These are phyloP conservation scores for Calliphora vomitoria DNA, from an alignment of 2,888 invertebrate species.

Conservation along the genomic window DNA sequence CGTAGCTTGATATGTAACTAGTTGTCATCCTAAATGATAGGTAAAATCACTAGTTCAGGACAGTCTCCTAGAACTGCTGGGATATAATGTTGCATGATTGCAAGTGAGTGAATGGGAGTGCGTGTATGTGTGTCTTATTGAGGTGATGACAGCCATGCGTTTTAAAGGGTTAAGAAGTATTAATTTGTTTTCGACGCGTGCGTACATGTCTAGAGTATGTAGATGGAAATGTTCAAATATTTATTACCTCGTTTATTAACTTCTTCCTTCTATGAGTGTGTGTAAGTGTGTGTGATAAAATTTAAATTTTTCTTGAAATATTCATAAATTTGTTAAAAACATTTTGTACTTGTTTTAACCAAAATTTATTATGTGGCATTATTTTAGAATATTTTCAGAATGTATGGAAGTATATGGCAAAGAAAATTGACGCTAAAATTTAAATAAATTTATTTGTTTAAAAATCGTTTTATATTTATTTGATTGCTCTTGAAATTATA, in stretches of 20 bases:
- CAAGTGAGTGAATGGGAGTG: not conserved
- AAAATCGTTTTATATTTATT: not conserved
- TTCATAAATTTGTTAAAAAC: conserved; percentile 47
- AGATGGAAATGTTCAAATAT: conserved; percentile 62
- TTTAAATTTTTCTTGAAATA: conserved; percentile 53
- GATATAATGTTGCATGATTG: conserved; percentile 51
- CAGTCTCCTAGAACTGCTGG: too few relatives aligned
- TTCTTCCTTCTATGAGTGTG: conserved; percentile 1
- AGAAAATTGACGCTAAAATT: not conserved
- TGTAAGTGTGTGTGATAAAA: conserved; percentile 53
- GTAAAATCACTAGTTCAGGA: too few relatives aligned
- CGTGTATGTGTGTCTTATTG: conserved; percentile 5
- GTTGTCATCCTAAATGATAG: too few relatives aligned
- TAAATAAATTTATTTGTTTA: not conserved
- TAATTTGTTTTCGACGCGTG: conserved; percentile 73
- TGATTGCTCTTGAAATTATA: too few relatives aligned
- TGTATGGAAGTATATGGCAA: not conserved
- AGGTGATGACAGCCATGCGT: conserved; percentile 70
- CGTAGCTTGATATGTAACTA: too few relatives aligned
- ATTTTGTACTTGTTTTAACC: conserved; percentile 33
- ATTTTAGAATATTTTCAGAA: not conserved
- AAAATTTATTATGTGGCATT: conserved; percentile 40
- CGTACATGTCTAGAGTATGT: conserved; percentile 49
- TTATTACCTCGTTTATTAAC: conserved; percentile 63
- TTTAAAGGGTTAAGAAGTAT: conserved; percentile 68